Percentiles rank a stretch among this genome's conserved stretches.
Evolutionary conservation across 2,888 invertebrate genomes (phyloP).

Genomic region (Drosophila bunnanda): DNA sequence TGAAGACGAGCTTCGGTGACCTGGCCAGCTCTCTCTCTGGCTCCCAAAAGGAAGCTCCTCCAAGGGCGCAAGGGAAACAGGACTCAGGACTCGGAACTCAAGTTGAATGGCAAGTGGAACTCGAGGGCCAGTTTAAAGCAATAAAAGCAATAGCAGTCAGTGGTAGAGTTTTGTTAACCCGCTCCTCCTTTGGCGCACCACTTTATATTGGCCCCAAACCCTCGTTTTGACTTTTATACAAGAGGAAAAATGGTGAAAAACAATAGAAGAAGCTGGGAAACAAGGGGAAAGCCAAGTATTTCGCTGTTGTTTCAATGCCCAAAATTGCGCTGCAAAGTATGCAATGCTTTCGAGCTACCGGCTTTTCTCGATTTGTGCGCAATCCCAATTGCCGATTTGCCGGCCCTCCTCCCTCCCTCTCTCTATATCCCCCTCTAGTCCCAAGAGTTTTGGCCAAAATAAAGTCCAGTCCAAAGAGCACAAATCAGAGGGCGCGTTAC

Average conservation of each 20-base stretch:
- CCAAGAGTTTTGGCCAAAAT: background rate
- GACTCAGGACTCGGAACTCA: conserved; percentile 11
- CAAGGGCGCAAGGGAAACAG: background rate
- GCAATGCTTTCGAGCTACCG: conserved; percentile 70
- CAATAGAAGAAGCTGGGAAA: conserved; percentile 19
- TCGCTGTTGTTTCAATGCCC: conserved; percentile 46
- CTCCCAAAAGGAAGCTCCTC: background rate
- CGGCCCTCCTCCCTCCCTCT: conserved; percentile 4
- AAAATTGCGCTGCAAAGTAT: conserved; percentile 60
- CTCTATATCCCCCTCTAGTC: background rate
- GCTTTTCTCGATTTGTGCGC: conserved; percentile 58
- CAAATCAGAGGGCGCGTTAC: conserved; percentile 29
- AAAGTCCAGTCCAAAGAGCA: conserved; percentile 30
- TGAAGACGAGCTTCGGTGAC: conserved; percentile 25
- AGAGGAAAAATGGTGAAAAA: background rate
- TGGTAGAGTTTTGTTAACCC: conserved; percentile 53
- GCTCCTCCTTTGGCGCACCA: background rate
- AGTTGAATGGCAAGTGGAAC: conserved; percentile 60
- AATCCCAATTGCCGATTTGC: conserved; percentile 73
- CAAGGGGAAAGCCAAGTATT: conserved; percentile 18
- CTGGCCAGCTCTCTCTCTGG: conserved; percentile 46
- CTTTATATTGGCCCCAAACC: conserved; percentile 3
- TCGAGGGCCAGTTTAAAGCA: conserved; percentile 62
- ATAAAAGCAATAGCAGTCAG: conserved; percentile 47
- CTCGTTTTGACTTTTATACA: conserved; percentile 21